Conservation (phyloP, 64 coral and sea anemone genomes). For the Astreopora myriophthalma region DNA sequence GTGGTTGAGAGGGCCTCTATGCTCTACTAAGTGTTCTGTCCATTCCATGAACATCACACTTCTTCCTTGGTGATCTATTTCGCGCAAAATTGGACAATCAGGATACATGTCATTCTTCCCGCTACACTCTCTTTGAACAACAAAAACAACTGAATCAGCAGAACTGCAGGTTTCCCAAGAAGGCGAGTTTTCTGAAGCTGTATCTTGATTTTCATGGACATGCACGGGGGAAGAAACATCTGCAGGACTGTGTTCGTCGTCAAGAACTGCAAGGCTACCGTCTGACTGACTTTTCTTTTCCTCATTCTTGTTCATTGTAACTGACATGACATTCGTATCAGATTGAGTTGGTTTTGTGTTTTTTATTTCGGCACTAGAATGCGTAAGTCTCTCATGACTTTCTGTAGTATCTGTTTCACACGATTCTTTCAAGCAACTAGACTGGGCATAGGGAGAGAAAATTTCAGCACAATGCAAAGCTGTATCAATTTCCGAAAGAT, state of each 20-base stretch:
- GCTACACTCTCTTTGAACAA: slow-evolving; percentile 70
- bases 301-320: slow-evolving; percentile 66
- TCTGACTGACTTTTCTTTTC: slow-evolving; percentile 61
- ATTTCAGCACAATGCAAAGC: slow-evolving; percentile 51
- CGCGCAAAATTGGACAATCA: slow-evolving; percentile 64
- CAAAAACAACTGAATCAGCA: slow-evolving; percentile 55
- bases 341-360: slow-evolving; percentile 40
- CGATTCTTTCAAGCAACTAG: slow-evolving; percentile 54
- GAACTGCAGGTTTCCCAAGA: slow-evolving; percentile 70
- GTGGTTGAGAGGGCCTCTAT: slow-evolving; percentile 61
- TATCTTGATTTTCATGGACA: slow-evolving; percentile 62
- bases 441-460: slow-evolving; percentile 40
- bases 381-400: slow-evolving; percentile 35
- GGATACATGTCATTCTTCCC: slow-evolving; percentile 63
- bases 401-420: slow-evolving; percentile 49
- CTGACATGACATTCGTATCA: slow-evolving; percentile 50
- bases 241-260: slow-evolving; percentile 59
- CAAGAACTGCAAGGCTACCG: slow-evolving; percentile 54
- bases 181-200: slow-evolving; percentile 43
- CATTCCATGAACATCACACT: slow-evolving; percentile 62
- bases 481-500: slow-evolving; percentile 22
- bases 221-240: slow-evolving; percentile 54
- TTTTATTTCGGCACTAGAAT: slow-evolving; percentile 60
- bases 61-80: slow-evolving; percentile 70
- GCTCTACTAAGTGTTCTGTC: slow-evolving; percentile 63